phyloP scores from a whole-genome alignment of 1,140 invertebrate genomes.

The Yoshiicerus persimilis region DNA sequence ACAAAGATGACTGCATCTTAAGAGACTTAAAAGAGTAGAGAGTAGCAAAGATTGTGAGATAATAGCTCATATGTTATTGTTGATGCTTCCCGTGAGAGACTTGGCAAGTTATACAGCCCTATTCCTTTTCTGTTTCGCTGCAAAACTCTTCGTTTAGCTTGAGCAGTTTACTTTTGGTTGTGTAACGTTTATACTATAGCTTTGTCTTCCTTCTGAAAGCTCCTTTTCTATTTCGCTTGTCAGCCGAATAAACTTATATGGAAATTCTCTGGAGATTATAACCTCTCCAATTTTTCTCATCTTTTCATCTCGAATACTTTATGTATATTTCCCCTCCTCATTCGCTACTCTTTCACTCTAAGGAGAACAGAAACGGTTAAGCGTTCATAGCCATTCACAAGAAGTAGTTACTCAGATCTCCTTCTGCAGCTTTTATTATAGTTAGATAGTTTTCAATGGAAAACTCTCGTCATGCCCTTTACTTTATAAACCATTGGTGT shows the following conservation, averaged over 20 bases:
- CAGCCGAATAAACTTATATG: conserved; percentile 33
- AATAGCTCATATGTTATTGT: conserved; percentile 47
- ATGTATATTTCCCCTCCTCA: conserved; percentile 29
- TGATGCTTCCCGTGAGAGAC: conserved; percentile 45
- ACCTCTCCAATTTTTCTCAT: conserved; percentile 41
- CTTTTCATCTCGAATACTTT: conserved; percentile 16
- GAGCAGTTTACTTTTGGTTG: background rate
- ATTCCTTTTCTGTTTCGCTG: conserved; percentile 32
- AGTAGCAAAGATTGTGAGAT: conserved; percentile 39
- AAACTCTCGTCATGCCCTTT: background rate
- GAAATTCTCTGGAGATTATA: conserved; percentile 45
- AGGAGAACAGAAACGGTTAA: background rate
- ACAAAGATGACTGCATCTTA: conserved; percentile 32
- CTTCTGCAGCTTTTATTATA: background rate
- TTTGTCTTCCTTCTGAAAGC: background rate
- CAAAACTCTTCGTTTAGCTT: conserved; percentile 25
- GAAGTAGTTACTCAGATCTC: background rate
- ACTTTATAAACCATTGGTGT: background rate
- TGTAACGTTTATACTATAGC: background rate
- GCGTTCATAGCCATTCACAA: background rate
- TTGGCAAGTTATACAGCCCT: conserved; percentile 28
- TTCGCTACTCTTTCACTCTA: background rate
- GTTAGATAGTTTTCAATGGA: background rate
- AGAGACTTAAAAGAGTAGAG: conserved; percentile 22
- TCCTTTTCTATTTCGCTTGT: conserved; percentile 22